These are phyloP conservation scores for Drosophila arizonae DNA, from an alignment of 1,140 invertebrate genomes.

Conservation along the genomic window DNA sequence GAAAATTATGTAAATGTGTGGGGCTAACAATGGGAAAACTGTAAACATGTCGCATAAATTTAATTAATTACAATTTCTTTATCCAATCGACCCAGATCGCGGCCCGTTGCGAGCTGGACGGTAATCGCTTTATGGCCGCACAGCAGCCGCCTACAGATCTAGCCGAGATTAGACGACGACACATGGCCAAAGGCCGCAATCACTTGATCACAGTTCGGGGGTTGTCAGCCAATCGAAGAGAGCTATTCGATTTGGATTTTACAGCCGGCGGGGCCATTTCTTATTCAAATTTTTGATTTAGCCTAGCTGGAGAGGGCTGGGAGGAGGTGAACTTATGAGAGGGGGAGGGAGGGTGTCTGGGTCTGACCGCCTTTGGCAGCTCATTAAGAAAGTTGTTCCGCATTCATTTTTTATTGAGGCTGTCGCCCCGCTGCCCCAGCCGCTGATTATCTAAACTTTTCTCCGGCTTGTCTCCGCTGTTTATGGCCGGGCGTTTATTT, in stretches of 20 bases:
- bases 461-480: slow-evolving; percentile 54
- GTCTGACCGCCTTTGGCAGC: slow-evolving; percentile 72
- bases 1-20: slow-evolving; percentile 72
- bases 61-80: slow-evolving; percentile 81
- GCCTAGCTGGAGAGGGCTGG: slow-evolving; percentile 34
- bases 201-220: slow-evolving; percentile 64
- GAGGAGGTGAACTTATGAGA: neutral
- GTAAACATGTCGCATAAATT: slow-evolving; percentile 81
- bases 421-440: slow-evolving; percentile 53
- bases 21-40: slow-evolving; percentile 70
- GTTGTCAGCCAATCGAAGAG: slow-evolving; percentile 61
- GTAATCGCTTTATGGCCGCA: slow-evolving; percentile 75
- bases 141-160: slow-evolving; percentile 78
- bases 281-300: slow-evolving; percentile 81
- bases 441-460: slow-evolving; percentile 73
- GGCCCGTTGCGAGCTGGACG: slow-evolving; percentile 9
- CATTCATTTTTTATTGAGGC: slow-evolving; percentile 78
- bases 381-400: slow-evolving; percentile 81
- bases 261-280: slow-evolving; percentile 55
- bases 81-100: slow-evolving; percentile 73
- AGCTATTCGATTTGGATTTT: slow-evolving; percentile 58
- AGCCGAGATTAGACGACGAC: slow-evolving; percentile 58
- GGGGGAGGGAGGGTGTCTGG: neutral
- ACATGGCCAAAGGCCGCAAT: slow-evolving; percentile 40
- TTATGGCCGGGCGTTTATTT: slow-evolving; percentile 76